Base-by-base conservation (phyloP, 2,888 invertebrate genomes). In the Hypselothyrea guttata region DNA sequence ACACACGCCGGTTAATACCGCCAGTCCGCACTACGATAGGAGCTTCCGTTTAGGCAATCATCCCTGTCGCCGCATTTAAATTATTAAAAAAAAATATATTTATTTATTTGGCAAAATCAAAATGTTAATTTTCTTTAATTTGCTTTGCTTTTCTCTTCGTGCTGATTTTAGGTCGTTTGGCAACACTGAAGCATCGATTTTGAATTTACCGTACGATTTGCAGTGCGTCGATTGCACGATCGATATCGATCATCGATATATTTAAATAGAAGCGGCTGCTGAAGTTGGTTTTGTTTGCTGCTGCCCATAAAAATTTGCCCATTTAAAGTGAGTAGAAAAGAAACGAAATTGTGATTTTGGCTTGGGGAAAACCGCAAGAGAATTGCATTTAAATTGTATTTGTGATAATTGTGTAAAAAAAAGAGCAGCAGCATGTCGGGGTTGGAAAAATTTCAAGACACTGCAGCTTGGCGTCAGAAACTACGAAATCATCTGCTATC, bases 371-470 rank as follows among this genome's bases (percentile, higher is more conserved):
- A 34, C n/a, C n/a, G n/a, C n/a, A 45, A 37, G 13, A 15, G 11
- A 13, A 2, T 16, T 13, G 22, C 22, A 22, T 22, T 22, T 7
- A 22, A 22, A 22, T 22, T 22, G 22, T 7, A 7, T 7, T 22
- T 22, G 7, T n/a, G n/a, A n/a, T n/a, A n/a, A n/a, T n/a, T n/a
- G n/a, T n/a, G n/a, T n/a, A n/a, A n/a, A n/a, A n/a, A n/a, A 22
- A 22, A 5, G 3, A 7, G n/a, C 28, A 38, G 7, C 22, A 38
- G 46, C 58, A 89, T 89, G 89, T 88, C 89, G 53, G 86, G 77
- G 45, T 73, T 88, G 68, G 86, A 86, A 75, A 87, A 87, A 81
- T 88, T 88, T 82, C 83, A 89, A 84, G 79, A 87, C 62, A 79
- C 64, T 55, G 83, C 85, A 44, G 78, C 76, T 64, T 89, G 89